phyloP scores from a whole-genome alignment of 1,140 invertebrate species.

The Druon quercuslanigerum region DNA sequence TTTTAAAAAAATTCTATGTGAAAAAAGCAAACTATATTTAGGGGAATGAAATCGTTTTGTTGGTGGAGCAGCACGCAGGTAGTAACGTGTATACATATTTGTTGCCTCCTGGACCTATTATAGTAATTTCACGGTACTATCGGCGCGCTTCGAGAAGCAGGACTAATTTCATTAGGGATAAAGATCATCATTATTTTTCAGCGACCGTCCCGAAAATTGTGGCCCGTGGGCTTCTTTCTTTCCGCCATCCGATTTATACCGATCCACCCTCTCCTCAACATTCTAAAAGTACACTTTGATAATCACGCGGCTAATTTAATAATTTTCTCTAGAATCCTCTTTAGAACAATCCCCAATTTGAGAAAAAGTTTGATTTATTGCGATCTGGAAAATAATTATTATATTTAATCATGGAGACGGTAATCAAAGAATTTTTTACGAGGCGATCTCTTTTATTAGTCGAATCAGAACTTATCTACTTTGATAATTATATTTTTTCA shows the following conservation, averaged over 20 bases:
- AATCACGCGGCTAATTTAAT: too few relatives aligned
- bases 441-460: too few relatives aligned
- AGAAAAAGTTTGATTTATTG: too few relatives aligned
- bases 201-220: slow-evolving; percentile 61
- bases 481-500: too few relatives aligned
- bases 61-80: slow-evolving; percentile 48
- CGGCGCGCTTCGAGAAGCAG: slow-evolving; percentile 61
- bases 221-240: slow-evolving; percentile 37
- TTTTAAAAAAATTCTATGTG: slow-evolving; percentile 49
- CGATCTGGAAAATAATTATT: too few relatives aligned
- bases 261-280: slow-evolving; percentile 22
- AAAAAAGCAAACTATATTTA: slow-evolving; percentile 57
- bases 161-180: slow-evolving; percentile 70
- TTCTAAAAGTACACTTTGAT: background rate
- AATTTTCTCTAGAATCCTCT: too few relatives aligned
- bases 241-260: slow-evolving; percentile 28
- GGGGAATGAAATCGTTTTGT: slow-evolving; percentile 52
- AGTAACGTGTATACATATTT: slow-evolving; percentile 39
- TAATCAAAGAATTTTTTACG: too few relatives aligned
- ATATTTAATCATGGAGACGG: too few relatives aligned
- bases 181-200: slow-evolving; percentile 65
- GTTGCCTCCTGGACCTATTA: slow-evolving; percentile 56
- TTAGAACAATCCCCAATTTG: too few relatives aligned
- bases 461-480: too few relatives aligned
- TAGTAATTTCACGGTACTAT: slow-evolving; percentile 68